Base-by-base conservation (phyloP, 2,113 vertebrate species). In the Ochotona curzoniae region DNA sequence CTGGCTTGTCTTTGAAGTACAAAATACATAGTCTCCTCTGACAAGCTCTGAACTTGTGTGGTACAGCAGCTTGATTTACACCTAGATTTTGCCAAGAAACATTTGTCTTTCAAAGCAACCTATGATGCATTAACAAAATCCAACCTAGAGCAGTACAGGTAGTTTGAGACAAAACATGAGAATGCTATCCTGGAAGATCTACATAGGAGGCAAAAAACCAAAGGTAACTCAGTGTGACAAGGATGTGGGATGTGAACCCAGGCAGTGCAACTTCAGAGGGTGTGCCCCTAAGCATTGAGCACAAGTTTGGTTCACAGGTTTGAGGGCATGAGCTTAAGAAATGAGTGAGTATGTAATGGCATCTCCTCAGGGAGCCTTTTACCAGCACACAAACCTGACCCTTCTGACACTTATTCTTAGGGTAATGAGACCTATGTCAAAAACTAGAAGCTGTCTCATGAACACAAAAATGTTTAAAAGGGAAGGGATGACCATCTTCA, bases 21-120 rank as follows among this genome's bases (percentile, higher is more conserved):
- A 75, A 61, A 84, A 28, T 32, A 85, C 2, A 26, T 13, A 73
- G 13, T 79, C 25, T 83, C 18, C 32, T 80, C 32, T 18, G 81
- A 85, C 5, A 88, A 76, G 28, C 76, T 25, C 64, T 26, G 17
- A 80, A 25, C n/a, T 54, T 83, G 26, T 6, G 47, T 2, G 30
- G 8, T 26, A 14, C 3, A 25, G 32, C 47, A n/a, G 38, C 64
- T 81, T 83, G 32, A 57, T 66, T 44, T 61, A 93, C 23, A 60
- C 12, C n/a, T 44, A 75, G 83, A 73, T 84, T 94, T 92, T 93
- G 44, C 74, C 47, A 93, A 90, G 76, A 90, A 93, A 90, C 60
- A 70, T 49, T 57, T 84, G 28, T 63, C 83, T 89, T 94, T 94
- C 76, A 76, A 49, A 93, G 70, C 12, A 71, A 86, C n/a, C 85